phyloP scores from a whole-genome alignment of 2,797 vertebrate species.

The Notolabrus celidotus region DNA sequence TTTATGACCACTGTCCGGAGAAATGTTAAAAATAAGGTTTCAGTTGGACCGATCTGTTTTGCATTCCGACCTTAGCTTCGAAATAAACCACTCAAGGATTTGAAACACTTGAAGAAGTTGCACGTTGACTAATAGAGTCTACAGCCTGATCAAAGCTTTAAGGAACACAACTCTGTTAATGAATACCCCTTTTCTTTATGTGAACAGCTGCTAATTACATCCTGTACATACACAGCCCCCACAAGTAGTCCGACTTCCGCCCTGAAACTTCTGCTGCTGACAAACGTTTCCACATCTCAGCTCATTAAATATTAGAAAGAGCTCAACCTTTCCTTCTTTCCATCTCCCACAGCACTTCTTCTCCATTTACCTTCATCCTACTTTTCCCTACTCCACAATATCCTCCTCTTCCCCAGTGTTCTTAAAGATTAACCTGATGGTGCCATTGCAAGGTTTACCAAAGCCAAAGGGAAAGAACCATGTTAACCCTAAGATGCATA shows the following conservation, averaged over 20 bases:
- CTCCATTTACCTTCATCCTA: slow-evolving; percentile 29
- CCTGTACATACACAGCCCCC: slow-evolving; percentile 46
- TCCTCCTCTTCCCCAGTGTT: slow-evolving; percentile 32
- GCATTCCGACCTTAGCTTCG: slow-evolving; percentile 14
- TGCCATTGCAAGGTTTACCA: slow-evolving; percentile 48
- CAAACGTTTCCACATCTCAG: slow-evolving; percentile 44
- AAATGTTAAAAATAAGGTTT: not conserved
- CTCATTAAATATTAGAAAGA: slow-evolving; percentile 53
- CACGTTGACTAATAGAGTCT: slow-evolving; percentile 16
- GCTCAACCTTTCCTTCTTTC: slow-evolving; percentile 17
- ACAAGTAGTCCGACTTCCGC: not conserved
- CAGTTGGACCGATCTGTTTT: not conserved
- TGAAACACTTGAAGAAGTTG: slow-evolving; percentile 23
- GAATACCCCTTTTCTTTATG: slow-evolving; percentile 33
- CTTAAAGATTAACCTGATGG: slow-evolving; percentile 30
- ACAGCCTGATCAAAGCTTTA: slow-evolving; percentile 47
- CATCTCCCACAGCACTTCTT: slow-evolving; percentile 8
- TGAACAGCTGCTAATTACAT: slow-evolving; percentile 53
- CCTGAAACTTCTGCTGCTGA: slow-evolving; percentile 21
- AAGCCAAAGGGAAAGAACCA: slow-evolving; percentile 33
- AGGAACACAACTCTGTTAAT: slow-evolving; percentile 45
- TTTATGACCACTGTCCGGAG: not conserved
- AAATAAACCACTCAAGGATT: slow-evolving; percentile 17
- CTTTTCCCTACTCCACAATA: slow-evolving; percentile 21
- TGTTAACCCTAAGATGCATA: slow-evolving; percentile 20